phyloP scores from a whole-genome alignment of 2,113 vertebrate genomes.

The Nicator chloris region DNA sequence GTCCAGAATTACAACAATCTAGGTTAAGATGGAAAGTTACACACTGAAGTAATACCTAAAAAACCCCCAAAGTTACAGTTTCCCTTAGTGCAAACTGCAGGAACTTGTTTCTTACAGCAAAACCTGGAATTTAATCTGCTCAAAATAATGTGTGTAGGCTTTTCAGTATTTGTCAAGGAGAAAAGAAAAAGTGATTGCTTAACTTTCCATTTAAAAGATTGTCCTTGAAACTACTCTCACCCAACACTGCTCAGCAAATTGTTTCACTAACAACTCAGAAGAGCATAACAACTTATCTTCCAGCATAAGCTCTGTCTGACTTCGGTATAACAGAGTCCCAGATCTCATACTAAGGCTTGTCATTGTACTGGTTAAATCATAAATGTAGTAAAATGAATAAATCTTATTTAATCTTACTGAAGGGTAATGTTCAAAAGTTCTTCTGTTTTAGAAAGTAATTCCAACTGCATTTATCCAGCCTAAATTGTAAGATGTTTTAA shows the following conservation, averaged over 20 bases:
- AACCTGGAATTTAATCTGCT: neutral
- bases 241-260: neutral
- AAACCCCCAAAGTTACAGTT: fast-evolving
- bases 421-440: neutral
- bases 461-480: neutral
- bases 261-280: neutral
- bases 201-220: neutral
- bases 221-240: neutral
- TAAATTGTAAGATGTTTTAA: neutral
- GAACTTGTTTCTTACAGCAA: neutral
- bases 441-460: neutral
- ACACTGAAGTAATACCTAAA: neutral
- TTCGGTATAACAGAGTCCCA: neutral
- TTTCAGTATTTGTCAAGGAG: neutral
- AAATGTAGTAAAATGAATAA: neutral
- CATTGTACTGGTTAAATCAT: neutral
- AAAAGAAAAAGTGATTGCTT: neutral
- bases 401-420: neutral
- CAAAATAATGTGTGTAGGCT: neutral
- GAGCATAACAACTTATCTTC: neutral
- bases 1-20: neutral
- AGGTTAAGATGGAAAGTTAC: neutral
- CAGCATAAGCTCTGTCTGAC: neutral
- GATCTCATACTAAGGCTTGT: neutral
- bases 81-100: neutral